Evolutionary conservation across 2,113 vertebrate genomes (phyloP).

Genomic region (Sapajus apella): DNA sequence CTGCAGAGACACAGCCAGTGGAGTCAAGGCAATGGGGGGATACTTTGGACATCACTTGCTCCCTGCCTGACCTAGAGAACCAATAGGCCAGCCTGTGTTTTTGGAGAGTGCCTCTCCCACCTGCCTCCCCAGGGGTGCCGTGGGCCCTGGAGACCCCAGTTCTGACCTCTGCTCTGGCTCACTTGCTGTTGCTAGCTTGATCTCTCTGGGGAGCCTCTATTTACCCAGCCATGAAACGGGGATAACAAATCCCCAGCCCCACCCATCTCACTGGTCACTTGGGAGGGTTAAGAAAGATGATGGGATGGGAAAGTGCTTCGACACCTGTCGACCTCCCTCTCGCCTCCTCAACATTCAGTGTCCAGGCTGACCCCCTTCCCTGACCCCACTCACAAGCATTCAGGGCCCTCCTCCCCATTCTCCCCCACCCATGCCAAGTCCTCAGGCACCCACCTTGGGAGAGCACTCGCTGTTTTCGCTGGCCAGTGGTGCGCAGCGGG

Average conservation of each 20-base stretch:
- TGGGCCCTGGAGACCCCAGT: neutral
- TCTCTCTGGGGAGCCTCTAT: neutral
- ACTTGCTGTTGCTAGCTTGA: neutral
- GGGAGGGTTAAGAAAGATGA: neutral
- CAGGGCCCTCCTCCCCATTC: neutral
- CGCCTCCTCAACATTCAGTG: rapidly evolving
- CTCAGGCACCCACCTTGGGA: conserved; percentile 66
- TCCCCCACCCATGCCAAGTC: rapidly evolving
- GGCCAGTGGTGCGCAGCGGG: conserved; percentile 81
- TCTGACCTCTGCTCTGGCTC: neutral
- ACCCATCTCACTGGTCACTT: neutral
- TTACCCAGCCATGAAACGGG: neutral
- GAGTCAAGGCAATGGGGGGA: neutral
- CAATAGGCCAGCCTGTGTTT: neutral
- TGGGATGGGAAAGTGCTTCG: neutral
- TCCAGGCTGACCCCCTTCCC: neutral
- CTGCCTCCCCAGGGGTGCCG: neutral
- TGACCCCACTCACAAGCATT: rapidly evolving
- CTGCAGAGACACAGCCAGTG: conserved; percentile 69
- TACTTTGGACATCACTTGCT: neutral
- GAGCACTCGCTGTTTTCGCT: conserved; percentile 85
- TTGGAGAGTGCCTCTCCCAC: neutral
- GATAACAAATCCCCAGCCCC: neutral
- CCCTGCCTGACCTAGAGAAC: neutral
- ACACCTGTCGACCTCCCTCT: neutral